These are phyloP conservation scores for Agapornis roseicollis DNA, from an alignment of 2,113 vertebrate genomes.

Conservation along the genomic window DNA sequence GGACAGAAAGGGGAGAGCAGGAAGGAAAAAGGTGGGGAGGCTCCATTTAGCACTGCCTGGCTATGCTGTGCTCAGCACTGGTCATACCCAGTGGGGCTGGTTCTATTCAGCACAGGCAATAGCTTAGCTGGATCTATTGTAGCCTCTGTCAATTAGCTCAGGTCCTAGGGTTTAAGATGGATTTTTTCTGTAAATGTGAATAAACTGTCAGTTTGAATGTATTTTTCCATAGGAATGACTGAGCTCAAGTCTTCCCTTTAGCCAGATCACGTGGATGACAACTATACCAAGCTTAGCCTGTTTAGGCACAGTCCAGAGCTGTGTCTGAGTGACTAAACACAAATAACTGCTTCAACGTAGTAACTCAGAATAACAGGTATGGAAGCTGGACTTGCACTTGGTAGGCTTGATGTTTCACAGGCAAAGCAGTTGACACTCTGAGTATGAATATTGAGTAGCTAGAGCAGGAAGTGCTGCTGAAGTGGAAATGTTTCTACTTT, in stretches of 20 bases:
- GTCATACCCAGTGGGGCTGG: neutral
- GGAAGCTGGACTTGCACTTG: neutral
- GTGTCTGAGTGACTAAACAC: neutral
- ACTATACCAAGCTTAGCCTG: neutral
- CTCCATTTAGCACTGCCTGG: neutral
- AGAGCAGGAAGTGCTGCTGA: neutral
- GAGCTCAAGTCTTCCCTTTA: neutral
- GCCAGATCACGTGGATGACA: neutral
- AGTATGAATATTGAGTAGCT: neutral
- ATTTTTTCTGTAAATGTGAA: neutral
- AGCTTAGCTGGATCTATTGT: neutral
- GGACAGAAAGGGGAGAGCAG: neutral
- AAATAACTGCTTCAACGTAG: neutral
- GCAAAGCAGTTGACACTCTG: neutral
- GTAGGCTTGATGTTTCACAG: neutral
- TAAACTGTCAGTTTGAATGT: neutral
- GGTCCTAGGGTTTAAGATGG: neutral
- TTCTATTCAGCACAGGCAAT: neutral
- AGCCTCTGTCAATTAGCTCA: neutral
- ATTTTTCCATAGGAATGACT: neutral
- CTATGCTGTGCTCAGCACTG: neutral
- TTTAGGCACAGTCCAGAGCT: neutral
- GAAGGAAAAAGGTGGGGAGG: rapidly evolving
- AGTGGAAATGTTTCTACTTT: neutral
- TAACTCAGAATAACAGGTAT: neutral